Percentiles rank a stretch among this genome's conserved stretches.
phyloP scores from a whole-genome alignment of 2,797 vertebrate genomes.

The Artibeus lituratus region DNA sequence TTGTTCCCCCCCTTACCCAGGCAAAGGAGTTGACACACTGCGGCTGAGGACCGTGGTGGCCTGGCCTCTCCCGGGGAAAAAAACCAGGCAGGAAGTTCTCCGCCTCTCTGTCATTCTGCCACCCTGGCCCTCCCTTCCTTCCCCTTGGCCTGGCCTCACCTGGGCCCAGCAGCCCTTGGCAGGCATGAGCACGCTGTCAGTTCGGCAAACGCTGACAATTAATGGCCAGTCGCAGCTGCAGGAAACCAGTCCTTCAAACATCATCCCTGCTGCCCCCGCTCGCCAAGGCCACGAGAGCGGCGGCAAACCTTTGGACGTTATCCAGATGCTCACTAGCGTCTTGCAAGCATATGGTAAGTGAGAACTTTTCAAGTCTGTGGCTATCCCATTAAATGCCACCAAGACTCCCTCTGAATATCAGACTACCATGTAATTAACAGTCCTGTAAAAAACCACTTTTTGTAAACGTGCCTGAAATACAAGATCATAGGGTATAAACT shows the following conservation, averaged over 20 bases:
- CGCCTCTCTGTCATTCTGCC: neutral
- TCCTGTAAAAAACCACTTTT: neutral
- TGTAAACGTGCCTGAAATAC: neutral
- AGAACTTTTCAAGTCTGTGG: neutral
- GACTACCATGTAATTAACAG: neutral
- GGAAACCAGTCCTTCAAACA: constrained; percentile 49
- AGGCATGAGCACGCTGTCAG: neutral
- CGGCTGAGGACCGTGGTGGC: neutral
- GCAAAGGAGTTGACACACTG: neutral
- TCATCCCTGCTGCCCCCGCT: neutral
- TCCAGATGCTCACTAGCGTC: neutral
- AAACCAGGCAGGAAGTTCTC: neutral
- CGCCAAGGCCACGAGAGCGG: neutral
- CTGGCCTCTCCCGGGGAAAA: neutral
- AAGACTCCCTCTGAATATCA: neutral
- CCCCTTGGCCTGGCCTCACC: neutral
- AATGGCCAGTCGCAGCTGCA: neutral
- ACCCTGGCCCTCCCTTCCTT: neutral
- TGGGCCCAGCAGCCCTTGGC: neutral
- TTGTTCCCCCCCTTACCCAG: neutral
- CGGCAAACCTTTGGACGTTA: constrained; percentile 27
- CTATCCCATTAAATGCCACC: neutral
- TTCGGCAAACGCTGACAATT: constrained; percentile 51
- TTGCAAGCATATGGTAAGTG: neutral
- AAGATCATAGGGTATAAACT: neutral